phyloP scores from a whole-genome alignment of 2,888 invertebrate species.

The Papilio gigon region DNA sequence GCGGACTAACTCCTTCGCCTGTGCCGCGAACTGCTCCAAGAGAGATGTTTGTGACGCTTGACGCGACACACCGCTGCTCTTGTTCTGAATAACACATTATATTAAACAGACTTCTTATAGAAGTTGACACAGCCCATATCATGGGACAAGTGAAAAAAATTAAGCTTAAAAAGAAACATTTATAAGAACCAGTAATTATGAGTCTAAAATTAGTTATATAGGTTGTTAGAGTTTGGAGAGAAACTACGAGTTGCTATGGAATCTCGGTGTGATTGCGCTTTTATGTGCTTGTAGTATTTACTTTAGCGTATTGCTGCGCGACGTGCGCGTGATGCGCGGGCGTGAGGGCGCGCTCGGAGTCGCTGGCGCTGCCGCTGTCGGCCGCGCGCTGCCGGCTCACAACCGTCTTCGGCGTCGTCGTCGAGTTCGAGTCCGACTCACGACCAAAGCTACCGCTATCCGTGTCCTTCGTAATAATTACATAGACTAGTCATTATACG shows the following conservation, averaged over 20 bases:
- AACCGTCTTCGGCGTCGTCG: conserved; percentile 88
- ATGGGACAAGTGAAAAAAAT: no score
- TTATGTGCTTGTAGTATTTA: no score
- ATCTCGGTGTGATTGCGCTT: no score
- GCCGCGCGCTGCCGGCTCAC: conserved; percentile 82
- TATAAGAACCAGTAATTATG: no score
- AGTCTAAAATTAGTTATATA: no score
- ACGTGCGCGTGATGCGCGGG: conserved; percentile 63
- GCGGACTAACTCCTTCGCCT: conserved; percentile 93
- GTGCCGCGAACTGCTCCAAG: conserved; percentile 93
- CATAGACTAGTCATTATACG: not conserved
- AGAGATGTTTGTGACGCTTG: conserved; percentile 93
- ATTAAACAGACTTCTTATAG: not conserved
- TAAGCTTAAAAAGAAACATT: no score
- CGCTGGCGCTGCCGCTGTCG: conserved; percentile 63
- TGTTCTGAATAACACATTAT: conserved; percentile 54
- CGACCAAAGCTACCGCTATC: conserved; percentile 85
- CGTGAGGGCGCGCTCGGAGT: conserved; percentile 82
- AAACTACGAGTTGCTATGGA: no score
- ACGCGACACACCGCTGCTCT: conserved; percentile 79
- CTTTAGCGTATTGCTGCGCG: not conserved
- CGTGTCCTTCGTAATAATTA: conserved; percentile 64
- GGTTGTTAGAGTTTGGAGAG: no score
- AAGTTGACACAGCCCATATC: not conserved
- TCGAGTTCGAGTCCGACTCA: conserved; percentile 90